Conservation (phyloP, 2,888 invertebrate species). For the Spodoptera exigua region DNA sequence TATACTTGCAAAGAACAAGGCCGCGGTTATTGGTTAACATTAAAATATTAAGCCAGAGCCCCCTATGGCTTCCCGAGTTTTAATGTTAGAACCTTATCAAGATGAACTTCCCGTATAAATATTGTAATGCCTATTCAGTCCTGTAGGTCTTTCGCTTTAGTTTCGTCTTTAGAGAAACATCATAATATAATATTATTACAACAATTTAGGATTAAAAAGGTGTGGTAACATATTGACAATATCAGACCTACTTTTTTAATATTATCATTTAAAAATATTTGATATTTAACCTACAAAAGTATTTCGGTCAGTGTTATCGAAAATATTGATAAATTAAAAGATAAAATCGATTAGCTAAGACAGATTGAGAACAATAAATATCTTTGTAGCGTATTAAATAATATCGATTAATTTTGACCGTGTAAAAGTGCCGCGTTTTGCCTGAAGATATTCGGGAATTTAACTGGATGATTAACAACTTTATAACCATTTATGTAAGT, state of each 20-base stretch:
- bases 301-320: constrained; percentile 54
- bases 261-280: constrained; percentile 17
- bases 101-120: too few species aligned
- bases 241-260: not conserved
- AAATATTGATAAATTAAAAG: constrained; percentile 64
- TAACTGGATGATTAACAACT: constrained; percentile 23
- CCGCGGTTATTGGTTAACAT: too few species aligned
- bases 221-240: too few species aligned
- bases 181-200: too few species aligned
- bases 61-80: too few species aligned
- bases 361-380: constrained; percentile 70
- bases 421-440: constrained; percentile 57
- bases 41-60: too few species aligned
- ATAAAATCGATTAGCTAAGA: constrained; percentile 71
- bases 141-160: too few species aligned
- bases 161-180: too few species aligned
- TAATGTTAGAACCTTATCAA: too few species aligned
- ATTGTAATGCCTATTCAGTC: too few species aligned
- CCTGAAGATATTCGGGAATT: constrained; percentile 40
- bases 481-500: constrained; percentile 3
- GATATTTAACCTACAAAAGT: constrained; percentile 42
- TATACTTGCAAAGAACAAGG: too few species aligned
- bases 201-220: too few species aligned
- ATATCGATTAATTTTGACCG: constrained; percentile 61
- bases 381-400: constrained; percentile 64